Evolutionary conservation across 2,113 vertebrate species (phyloP).

Genomic region (Marcusenius ussheri): DNA sequence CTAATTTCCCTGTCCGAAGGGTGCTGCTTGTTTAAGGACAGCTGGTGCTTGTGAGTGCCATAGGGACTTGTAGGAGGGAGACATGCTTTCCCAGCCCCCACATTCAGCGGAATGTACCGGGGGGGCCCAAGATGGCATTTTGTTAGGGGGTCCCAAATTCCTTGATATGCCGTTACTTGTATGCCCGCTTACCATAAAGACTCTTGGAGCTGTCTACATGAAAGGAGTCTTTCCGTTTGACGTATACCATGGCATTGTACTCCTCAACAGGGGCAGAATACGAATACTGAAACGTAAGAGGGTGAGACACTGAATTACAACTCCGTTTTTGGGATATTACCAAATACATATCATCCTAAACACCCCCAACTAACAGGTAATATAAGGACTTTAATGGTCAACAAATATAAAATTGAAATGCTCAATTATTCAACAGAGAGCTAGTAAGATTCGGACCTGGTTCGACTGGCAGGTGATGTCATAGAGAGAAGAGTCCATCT

Average conservation of each 20-base stretch:
- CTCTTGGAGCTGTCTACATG: conserved; percentile 83
- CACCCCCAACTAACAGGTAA: background rate
- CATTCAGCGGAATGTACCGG: background rate
- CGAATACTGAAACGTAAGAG: conserved; percentile 62
- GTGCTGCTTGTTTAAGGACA: background rate
- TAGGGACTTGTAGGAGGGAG: background rate
- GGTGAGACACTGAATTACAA: background rate
- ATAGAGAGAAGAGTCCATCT: conserved; percentile 64
- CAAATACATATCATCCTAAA: background rate
- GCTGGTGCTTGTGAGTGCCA: background rate
- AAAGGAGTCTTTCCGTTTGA: conserved; percentile 75
- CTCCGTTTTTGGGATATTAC: background rate
- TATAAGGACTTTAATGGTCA: background rate
- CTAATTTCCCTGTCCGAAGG: background rate
- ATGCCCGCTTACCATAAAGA: conserved; percentile 67
- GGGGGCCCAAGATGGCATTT: background rate
- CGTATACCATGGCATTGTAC: conserved; percentile 76
- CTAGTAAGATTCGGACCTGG: conserved; percentile 59
- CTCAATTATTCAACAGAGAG: background rate
- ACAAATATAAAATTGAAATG: background rate
- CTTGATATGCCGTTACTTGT: background rate
- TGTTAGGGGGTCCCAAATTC: background rate
- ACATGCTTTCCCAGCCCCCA: background rate
- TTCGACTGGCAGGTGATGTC: conserved; percentile 79
- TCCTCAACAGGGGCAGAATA: conserved; percentile 72